Base-by-base conservation (phyloP, 2,888 invertebrate genomes). In the Drosophila mettleri region DNA sequence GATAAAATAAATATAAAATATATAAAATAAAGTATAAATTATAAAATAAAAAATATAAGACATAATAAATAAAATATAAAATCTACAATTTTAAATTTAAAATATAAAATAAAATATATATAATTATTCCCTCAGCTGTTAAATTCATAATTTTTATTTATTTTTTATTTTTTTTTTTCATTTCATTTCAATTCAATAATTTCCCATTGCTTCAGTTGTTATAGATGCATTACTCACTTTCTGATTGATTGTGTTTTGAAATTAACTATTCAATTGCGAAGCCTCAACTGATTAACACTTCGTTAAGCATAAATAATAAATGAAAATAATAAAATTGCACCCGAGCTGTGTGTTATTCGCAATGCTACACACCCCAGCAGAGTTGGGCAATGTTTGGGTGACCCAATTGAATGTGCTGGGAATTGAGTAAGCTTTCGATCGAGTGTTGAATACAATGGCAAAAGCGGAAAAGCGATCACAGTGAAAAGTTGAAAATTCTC, bases 331-430 rank as follows among this genome's bases (percentile, higher is more conserved):
- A 33, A 16, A 59, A 54, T 54, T 58, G 55, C 55, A 24, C 33
- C 34, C 29, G 41, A 46, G 27, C 33, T 16, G 38, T 33, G 41
- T 16, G 38, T 33, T 36, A 58, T 72, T 61, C 31, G 59, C 65
- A 34, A 36, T 41, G 48, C 45, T 41, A 38, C 53, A 71, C 61
- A 43, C 58, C 20, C 43, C 53, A n/a, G 49, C 52, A 64, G 33
- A 72, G 66, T 73, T 60, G 48, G 54, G 38, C 62, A 66, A 85
- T 82, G 48, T 82, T 79, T 74, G 65, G 34, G 18, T 82, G 66
- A 78, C 86, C 86, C 86, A 78, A 69, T 66, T 70, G 59, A 29
- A 62, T n/a, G 9, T 29, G 52, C 51, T 62, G 46, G n/a, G 24
- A 62, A 48, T 12, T 41, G 36, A 45, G 22, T 34, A 34, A 59